Evolutionary conservation across 2,888 invertebrate genomes (phyloP).

Genomic region (Exephanes ischioxanthus): DNA sequence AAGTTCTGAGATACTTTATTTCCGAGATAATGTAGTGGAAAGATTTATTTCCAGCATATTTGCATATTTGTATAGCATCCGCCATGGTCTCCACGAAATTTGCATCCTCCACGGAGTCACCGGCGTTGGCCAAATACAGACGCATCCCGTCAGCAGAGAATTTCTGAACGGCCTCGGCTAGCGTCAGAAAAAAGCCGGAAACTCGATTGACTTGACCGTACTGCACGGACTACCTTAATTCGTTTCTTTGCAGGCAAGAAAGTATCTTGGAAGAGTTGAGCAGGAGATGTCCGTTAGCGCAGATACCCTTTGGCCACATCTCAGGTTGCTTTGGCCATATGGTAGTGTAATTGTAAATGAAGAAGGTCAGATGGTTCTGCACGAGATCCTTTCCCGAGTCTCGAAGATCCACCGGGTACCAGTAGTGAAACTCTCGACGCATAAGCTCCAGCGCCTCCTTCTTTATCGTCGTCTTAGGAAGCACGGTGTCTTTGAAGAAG

Average conservation of each 20-base stretch:
- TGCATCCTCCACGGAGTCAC: slow-evolving; percentile 99
- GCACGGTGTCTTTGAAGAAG: slow-evolving; percentile 92
- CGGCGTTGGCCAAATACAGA: slow-evolving; percentile 97
- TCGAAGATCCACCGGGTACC: slow-evolving; percentile 98
- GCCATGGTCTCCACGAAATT: slow-evolving; percentile 98
- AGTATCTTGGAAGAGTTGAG: slow-evolving; percentile 96
- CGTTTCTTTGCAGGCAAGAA: too few relatives aligned
- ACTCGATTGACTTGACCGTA: too few relatives aligned
- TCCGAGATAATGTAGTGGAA: too few relatives aligned
- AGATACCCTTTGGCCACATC: slow-evolving; percentile 95
- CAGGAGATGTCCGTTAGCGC: slow-evolving; percentile 98
- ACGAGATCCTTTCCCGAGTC: slow-evolving; percentile 98
- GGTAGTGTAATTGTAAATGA: slow-evolving; percentile 97
- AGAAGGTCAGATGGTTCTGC: slow-evolving; percentile 98
- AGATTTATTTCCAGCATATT: too few relatives aligned
- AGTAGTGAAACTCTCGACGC: slow-evolving; percentile 96
- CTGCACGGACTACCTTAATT: too few relatives aligned
- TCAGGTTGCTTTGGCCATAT: slow-evolving; percentile 96
- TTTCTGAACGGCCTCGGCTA: slow-evolving; percentile 94
- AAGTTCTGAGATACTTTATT: too few relatives aligned
- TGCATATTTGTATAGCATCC: too few relatives aligned
- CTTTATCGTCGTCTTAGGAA: slow-evolving; percentile 90
- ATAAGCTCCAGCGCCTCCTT: slow-evolving; percentile 91
- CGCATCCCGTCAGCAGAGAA: slow-evolving; percentile 99
- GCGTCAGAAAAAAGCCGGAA: slow-evolving; percentile 90